phyloP scores from a whole-genome alignment of 2,797 vertebrate genomes.

The Monodelphis domestica region DNA sequence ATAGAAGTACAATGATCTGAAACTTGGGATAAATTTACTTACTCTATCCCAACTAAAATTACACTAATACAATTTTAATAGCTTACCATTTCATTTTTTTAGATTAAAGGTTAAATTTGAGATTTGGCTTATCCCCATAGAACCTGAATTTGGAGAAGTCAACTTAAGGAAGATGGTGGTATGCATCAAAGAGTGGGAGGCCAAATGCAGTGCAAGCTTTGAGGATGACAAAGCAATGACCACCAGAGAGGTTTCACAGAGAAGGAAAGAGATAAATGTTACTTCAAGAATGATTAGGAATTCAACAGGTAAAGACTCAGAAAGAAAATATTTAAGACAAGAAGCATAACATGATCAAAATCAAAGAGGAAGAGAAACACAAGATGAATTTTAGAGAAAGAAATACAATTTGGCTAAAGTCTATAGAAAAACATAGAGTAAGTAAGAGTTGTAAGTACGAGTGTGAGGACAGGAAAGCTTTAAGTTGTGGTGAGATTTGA shows the following conservation, averaged over 20 bases:
- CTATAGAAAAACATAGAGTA: background rate
- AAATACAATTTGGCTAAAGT: background rate
- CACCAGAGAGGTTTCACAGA: background rate
- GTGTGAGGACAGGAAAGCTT: background rate
- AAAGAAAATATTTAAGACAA: no score
- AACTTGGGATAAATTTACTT: background rate
- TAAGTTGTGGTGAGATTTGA: background rate
- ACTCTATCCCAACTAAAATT: background rate
- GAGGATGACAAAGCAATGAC: background rate
- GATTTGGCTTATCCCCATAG: conserved; percentile 21
- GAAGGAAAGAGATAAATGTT: background rate
- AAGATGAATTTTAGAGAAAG: background rate
- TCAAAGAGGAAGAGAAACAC: background rate
- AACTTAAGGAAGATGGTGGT: background rate
- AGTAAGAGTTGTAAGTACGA: background rate
- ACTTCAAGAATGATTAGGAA: background rate
- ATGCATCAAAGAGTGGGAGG: background rate
- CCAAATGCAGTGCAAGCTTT: background rate
- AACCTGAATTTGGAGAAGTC: conserved; percentile 17
- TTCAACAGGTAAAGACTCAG: background rate
- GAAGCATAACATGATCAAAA: background rate
- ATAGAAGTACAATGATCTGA: background rate
- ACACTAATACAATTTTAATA: background rate
- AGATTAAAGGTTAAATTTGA: background rate
- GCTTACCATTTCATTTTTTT: background rate